Evolutionary conservation across 2,888 invertebrate species (phyloP).

Genomic region (Caenorhabditis wallacei): DNA sequence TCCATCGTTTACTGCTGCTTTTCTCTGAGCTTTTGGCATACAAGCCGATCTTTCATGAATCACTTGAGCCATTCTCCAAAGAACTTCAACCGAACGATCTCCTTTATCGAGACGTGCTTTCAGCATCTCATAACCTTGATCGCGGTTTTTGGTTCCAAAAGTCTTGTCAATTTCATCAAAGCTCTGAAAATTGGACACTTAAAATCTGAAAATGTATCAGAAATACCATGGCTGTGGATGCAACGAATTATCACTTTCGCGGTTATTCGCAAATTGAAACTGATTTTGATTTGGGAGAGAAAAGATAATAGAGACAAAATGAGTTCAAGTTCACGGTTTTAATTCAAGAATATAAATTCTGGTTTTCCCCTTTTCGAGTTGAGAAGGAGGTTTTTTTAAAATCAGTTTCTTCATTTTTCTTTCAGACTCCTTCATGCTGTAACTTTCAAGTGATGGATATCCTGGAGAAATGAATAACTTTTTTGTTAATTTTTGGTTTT

Average conservation of each 20-base stretch:
- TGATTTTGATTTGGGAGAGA: too few species aligned
- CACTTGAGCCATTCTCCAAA: conserved; percentile 67
- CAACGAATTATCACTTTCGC: conserved; percentile 2
- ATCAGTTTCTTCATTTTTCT: too few species aligned
- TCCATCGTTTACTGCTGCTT: conserved; percentile 48
- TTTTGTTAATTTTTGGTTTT: too few species aligned
- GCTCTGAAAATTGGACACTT: conserved; percentile 21
- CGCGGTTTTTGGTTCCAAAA: conserved; percentile 54
- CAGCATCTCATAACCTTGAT: conserved; percentile 50
- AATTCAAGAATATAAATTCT: too few species aligned
- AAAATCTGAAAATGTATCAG: neutral
- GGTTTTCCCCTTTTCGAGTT: too few species aligned
- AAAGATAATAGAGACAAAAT: too few species aligned
- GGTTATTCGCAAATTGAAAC: conserved; percentile 8
- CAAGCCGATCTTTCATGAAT: conserved; percentile 58
- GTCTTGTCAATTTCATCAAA: conserved; percentile 59
- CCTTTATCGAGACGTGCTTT: conserved; percentile 61
- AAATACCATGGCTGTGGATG: conserved; percentile 41
- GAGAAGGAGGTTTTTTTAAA: too few species aligned
- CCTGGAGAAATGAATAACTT: too few species aligned
- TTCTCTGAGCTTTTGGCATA: conserved; percentile 42
- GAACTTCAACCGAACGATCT: conserved; percentile 57
- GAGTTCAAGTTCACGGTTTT: too few species aligned
- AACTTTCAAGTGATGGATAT: too few species aligned
- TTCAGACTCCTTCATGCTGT: too few species aligned